phyloP scores from a whole-genome alignment of 2,113 vertebrate species.

The Pollachius pollachius region DNA sequence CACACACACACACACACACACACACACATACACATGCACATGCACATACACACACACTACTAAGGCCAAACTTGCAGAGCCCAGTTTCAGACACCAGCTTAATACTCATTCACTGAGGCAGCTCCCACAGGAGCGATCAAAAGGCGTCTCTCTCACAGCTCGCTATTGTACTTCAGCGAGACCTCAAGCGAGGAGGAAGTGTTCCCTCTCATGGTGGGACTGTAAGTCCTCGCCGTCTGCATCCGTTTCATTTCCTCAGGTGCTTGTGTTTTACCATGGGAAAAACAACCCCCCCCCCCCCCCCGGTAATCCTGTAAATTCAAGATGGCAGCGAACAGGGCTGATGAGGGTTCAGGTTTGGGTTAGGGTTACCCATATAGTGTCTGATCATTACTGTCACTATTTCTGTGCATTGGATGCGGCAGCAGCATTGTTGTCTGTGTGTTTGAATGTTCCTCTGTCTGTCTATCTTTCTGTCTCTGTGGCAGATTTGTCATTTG shows the following conservation, averaged over 20 bases:
- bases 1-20: no score
- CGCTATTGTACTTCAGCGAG: conserved; percentile 49
- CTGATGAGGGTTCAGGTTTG: conserved; percentile 27
- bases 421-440: conserved; percentile 42
- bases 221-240: conserved; percentile 36
- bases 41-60: no score
- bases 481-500: conserved; percentile 48
- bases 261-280: conserved; percentile 45
- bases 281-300: conserved; percentile 29
- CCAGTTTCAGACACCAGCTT: not conserved
- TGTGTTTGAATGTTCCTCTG: conserved; percentile 51
- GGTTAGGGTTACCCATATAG: conserved; percentile 39
- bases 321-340: conserved; percentile 47
- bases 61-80: no score
- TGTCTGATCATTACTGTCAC: conserved; percentile 43
- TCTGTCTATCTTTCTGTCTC: conserved; percentile 44
- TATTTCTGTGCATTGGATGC: conserved; percentile 19
- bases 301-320: conserved; percentile 34
- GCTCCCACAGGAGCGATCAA: conserved; percentile 47
- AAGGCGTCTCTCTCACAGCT: conserved; percentile 19
- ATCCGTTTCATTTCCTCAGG: conserved; percentile 51
- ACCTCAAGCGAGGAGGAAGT: conserved; percentile 47
- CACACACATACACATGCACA: no score
- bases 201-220: conserved; percentile 44
- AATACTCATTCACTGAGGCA: conserved; percentile 21